Conservation (phyloP, 2,797 vertebrate species). For the Enteromius radiatus region DNA sequence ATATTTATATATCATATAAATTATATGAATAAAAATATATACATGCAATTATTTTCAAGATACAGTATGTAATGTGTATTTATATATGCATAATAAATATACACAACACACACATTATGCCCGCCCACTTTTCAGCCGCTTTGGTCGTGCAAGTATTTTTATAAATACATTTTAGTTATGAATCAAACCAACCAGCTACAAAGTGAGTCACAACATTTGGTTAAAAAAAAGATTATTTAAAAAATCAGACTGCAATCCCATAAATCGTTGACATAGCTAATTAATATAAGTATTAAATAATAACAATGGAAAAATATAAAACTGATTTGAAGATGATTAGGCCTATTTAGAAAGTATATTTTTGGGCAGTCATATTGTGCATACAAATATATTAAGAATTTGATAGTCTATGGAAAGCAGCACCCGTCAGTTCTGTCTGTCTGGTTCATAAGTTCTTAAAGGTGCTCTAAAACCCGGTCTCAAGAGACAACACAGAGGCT, state of each 20-base stretch:
- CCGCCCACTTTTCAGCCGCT: not conserved
- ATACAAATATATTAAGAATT: not conserved
- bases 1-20: too few species aligned
- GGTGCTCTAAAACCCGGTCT: too few species aligned
- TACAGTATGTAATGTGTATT: not conserved
- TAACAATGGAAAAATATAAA: not conserved
- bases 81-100: not conserved
- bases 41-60: not conserved
- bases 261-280: not conserved
- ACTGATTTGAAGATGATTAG: not conserved
- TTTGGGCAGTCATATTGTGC: not conserved
- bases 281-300: too few species aligned
- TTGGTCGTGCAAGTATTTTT: not conserved
- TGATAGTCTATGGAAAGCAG: not conserved
- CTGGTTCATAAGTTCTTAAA: not conserved
- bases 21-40: not conserved
- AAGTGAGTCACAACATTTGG: not conserved
- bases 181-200: not conserved
- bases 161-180: not conserved
- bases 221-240: not conserved
- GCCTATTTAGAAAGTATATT: not conserved
- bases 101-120: not conserved
- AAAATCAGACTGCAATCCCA: not conserved
- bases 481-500: too few species aligned
- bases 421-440: not conserved